Evolutionary conservation across 2,888 invertebrate genomes (phyloP), one percentile per base, ranked within the genome.

Genomic region (Hedychridium roseum): DNA sequence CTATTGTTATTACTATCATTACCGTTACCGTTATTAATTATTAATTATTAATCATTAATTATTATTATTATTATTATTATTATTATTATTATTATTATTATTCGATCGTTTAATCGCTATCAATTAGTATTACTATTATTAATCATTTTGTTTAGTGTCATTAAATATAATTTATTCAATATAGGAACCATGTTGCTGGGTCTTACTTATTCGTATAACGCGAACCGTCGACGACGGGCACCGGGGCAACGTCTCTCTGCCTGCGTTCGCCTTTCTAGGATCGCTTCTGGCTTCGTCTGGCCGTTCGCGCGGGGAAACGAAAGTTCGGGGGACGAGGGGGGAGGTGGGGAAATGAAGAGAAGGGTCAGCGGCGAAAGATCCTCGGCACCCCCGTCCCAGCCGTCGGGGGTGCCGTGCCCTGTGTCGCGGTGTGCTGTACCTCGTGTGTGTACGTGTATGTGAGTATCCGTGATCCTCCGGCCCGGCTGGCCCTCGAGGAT

Each of bases 141-240:
- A 58, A 57, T 55, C 54, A 51, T 57, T 56, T n/a, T 61, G 36
- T 65, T 70, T 64, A 64, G 60, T 57, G 54, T 71, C 67, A 65
- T 68, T 73, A 75, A 73, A 73, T 73, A 66, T 74, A 74, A 62
- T 73, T 73, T 73, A 73, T 74, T 74, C 70, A 74, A 73, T 74
- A 76, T 76, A 76, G 75, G 75, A 76, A 76, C 76, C 74, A 76
- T 76, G 74, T 74, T 73, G 68, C 68, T 76, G 75, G 75, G 74
- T 74, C 70, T 70, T 67, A 46, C 46, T 58, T 46, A 23, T 31
- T 31, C 31, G 31, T 31, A 6, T 6, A 11, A 31, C 14, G 31
- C 31, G 31, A 31, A 31, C 31, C 31, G 31, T n/a, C 14, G 12
- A 3, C 11, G 30, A 31, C 9, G n/a, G 31, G 31, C 23, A 23